A percentile compares a stretch with the other conserved stretches of the same genome.
These are phyloP conservation scores for Salvelinus fontinalis DNA, from an alignment of 2,113 vertebrate genomes.

Conservation along the genomic window DNA sequence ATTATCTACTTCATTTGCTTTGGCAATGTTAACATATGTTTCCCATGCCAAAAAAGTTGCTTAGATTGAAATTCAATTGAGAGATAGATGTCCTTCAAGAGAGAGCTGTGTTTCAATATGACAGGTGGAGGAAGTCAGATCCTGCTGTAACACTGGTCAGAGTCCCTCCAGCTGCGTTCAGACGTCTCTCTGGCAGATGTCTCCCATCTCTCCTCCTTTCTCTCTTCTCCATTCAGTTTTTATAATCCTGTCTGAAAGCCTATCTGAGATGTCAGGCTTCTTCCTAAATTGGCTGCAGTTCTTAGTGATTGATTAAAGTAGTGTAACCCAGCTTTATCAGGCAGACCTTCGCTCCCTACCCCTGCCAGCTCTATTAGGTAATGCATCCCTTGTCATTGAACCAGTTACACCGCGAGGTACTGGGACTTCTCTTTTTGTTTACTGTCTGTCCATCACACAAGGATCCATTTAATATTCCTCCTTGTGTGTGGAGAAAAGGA, in stretches of 20 bases:
- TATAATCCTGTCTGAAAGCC: conserved; percentile 78
- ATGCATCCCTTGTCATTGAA: conserved; percentile 75
- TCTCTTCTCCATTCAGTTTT: conserved; percentile 63
- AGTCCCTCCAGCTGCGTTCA: not conserved
- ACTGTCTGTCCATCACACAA: conserved; percentile 18
- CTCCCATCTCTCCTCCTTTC: conserved; percentile 40
- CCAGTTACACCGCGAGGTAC: conserved; percentile 19
- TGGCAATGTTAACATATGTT: too few species aligned
- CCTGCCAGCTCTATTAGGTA: conserved; percentile 81
- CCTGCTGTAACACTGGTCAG: conserved; percentile 49
- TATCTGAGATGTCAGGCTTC: conserved; percentile 74
- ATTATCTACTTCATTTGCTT: too few species aligned
- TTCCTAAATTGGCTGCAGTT: conserved; percentile 74
- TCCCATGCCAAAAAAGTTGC: too few species aligned
- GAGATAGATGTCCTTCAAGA: not conserved
- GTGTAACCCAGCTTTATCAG: conserved; percentile 74
- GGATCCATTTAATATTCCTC: conserved; percentile 36
- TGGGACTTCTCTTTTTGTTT: conserved; percentile 36
- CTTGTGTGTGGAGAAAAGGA: too few species aligned
- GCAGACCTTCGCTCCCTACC: conserved; percentile 61
- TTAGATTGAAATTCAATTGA: not conserved
- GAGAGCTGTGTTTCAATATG: conserved; percentile 52
- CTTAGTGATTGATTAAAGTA: conserved; percentile 80
- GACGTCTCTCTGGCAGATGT: conserved; percentile 57
- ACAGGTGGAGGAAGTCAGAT: conserved; percentile 46